These are phyloP conservation scores for Aleadryas rufinucha DNA, from an alignment of 2,113 vertebrate species.

Conservation along the genomic window DNA sequence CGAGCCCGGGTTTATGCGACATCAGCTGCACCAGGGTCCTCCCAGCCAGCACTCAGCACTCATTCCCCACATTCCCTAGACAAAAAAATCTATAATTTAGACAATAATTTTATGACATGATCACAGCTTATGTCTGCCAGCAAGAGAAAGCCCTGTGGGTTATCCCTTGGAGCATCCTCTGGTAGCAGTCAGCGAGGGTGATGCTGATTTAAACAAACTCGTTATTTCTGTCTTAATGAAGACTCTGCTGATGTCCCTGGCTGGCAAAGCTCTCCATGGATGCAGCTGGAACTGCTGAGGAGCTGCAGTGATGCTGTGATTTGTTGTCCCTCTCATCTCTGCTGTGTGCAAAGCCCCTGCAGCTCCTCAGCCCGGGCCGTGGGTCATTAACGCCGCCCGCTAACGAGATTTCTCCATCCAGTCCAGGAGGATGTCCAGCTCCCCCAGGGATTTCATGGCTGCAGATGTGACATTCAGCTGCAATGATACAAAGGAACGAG, in stretches of 20 bases:
- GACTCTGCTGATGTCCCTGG: not conserved
- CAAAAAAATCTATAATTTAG: not conserved
- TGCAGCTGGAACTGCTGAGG: not conserved
- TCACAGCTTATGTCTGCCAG: not conserved
- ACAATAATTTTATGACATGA: not conserved
- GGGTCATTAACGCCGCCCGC: rapidly evolving
- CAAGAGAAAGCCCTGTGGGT: not conserved
- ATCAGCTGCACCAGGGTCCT: not conserved
- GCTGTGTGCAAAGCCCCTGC: not conserved
- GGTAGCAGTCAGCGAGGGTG: not conserved
- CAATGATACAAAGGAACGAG: not conserved
- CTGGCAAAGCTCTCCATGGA: rapidly evolving
- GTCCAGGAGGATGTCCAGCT: conserved; percentile 83
- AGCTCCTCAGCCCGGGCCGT: not conserved
- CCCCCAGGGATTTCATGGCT: conserved; percentile 85
- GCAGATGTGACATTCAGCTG: conserved; percentile 80
- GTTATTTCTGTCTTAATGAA: rapidly evolving
- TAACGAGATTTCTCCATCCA: conserved; percentile 78
- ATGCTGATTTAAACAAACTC: not conserved
- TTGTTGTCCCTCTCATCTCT: rapidly evolving
- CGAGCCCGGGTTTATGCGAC: not conserved
- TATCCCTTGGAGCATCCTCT: not conserved
- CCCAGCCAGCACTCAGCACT: not conserved
- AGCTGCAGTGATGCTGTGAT: not conserved
- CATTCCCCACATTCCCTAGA: not conserved